Base-by-base conservation (phyloP, 2,113 vertebrate genomes). In the Cranoglanis bouderius region DNA sequence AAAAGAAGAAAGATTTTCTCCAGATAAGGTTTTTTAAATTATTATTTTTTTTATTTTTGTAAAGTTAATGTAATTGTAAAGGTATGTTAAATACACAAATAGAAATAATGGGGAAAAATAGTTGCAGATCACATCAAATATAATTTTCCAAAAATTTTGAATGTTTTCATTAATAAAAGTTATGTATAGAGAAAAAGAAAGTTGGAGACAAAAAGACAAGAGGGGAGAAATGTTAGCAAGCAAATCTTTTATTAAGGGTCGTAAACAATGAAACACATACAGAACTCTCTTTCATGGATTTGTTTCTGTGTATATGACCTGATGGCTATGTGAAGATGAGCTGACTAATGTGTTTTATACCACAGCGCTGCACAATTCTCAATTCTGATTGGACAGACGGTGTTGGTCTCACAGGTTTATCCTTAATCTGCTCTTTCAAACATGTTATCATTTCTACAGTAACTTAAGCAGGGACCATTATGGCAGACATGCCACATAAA, bases 181-280 rank as follows among this genome's bases (percentile, higher is more conserved):
- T 87, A 82, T 51, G 67, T 29, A 65, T 18, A 90, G 82, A 90
- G 91, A 82, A 92, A 93, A 89, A 92, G 92, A 93, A 91, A 86
- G 86, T 93, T 93, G 93, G 93, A 93, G 93, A 93, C 90, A 93
- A 92, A 92, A 91, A 90, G 88, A 93, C 80, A 93, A 88, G 87
- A 94, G 88, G 89, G 89, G 91, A 90, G 63, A 85, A 85, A 67
- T 86, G 87, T 95, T 94, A 95, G 91, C 91, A 91, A 90, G 81
- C 53, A 88, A 0, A 82, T 65, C 82, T 4, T 59, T 5, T 10
- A 1, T 32, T 26, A 43, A 46, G 46, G 7, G 29, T 65, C 49
- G 29, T 84, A 38, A 46, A 83, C 18, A 65, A 14, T 32, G 26
- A 40, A 32, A 26, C 6, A 78, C 35, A 43, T 13, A 63, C 14